These are phyloP conservation scores for Zaprionus gabonicus DNA, from an alignment of 1,140 invertebrate genomes.

Conservation along the genomic window DNA sequence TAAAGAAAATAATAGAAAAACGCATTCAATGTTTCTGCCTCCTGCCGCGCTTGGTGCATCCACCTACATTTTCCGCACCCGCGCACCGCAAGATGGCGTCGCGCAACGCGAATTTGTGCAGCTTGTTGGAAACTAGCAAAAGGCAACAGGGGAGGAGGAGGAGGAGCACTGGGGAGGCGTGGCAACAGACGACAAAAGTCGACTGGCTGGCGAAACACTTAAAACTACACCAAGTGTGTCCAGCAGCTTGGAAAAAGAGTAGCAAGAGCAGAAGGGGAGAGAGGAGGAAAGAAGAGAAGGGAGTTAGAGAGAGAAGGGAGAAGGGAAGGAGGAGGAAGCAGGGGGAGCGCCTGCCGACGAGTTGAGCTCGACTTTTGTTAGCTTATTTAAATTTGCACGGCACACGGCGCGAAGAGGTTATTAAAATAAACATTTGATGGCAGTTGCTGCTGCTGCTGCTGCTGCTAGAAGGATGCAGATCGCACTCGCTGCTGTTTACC, in stretches of 20 bases:
- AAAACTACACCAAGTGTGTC: conserved; percentile 69
- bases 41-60: conserved; percentile 65
- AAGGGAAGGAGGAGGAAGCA: no score
- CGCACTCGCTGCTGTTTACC: conserved; percentile 52
- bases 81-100: conserved; percentile 64
- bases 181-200: conserved; percentile 67
- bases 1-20: neutral
- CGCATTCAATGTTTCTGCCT: neutral
- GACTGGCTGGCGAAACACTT: conserved; percentile 70
- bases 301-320: neutral
- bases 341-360: neutral
- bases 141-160: neutral
- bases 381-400: conserved; percentile 46
- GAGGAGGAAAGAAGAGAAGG: no score
- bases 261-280: neutral
- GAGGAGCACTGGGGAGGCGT: neutral
- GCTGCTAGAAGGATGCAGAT: neutral
- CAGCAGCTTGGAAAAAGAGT: conserved; percentile 30
- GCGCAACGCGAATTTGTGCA: conserved; percentile 52
- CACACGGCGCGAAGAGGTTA: conserved; percentile 31
- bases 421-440: conserved; percentile 55
- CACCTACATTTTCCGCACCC: conserved; percentile 69
- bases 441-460: conserved; percentile 8
- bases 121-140: conserved; percentile 40
- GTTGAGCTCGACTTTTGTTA: conserved; percentile 25